These are phyloP conservation scores for Mizuhopecten yessoensis DNA, from an alignment of 1,140 invertebrate genomes.

Conservation along the genomic window DNA sequence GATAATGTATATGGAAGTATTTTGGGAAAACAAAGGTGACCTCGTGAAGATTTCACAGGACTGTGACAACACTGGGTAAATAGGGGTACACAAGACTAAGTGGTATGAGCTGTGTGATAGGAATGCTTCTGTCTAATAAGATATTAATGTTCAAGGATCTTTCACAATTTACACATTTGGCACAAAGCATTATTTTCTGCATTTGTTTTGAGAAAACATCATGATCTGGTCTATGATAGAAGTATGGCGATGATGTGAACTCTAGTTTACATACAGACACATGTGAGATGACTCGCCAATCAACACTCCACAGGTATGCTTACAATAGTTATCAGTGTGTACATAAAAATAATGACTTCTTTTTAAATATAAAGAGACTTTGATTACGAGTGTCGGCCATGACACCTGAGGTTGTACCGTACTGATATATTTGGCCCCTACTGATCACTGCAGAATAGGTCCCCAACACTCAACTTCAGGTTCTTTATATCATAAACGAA, in stretches of 20 bases:
- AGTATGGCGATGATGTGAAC: not conserved
- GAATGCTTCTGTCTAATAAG: not conserved
- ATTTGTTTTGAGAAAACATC: not conserved
- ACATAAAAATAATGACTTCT: not conserved
- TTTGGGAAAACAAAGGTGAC: not conserved
- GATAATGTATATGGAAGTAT: too few species aligned
- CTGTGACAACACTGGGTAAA: not conserved
- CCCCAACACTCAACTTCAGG: too few species aligned
- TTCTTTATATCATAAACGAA: too few species aligned
- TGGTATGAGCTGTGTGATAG: not conserved
- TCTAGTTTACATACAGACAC: not conserved
- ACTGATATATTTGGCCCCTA: not conserved
- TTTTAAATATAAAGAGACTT: conserved; percentile 9
- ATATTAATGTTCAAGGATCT: not conserved
- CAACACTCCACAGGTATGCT: not conserved
- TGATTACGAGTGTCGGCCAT: not conserved
- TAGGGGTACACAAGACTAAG: not conserved
- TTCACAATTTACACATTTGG: conserved; percentile 26
- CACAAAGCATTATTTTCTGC: conserved; percentile 1
- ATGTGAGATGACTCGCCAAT: not conserved
- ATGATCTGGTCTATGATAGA: not conserved
- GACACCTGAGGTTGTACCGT: not conserved
- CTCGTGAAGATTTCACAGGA: not conserved
- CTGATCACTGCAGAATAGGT: too few species aligned
- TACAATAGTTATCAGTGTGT: conserved; percentile 3